Percentiles rank a stretch among this genome's conserved stretches.
Conservation (phyloP, 2,113 vertebrate genomes). For the Potamarius usumacintae region DNA sequence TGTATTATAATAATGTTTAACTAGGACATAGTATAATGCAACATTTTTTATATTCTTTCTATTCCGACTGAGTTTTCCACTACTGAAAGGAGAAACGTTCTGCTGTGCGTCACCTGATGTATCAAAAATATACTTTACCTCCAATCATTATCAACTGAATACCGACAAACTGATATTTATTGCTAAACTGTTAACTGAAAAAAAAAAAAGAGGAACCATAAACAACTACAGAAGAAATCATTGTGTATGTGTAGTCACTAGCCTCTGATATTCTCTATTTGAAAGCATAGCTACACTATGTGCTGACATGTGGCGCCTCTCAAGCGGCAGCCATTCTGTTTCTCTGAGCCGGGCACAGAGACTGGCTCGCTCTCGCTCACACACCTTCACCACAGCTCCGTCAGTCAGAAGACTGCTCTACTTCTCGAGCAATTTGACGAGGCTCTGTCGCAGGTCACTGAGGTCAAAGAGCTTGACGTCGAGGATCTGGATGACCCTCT, state of each 20-base stretch:
- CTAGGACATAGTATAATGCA: slow-evolving; percentile 2
- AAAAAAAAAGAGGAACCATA: background rate
- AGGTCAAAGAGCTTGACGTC: slow-evolving; percentile 95
- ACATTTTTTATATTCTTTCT: background rate
- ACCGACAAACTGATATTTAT: slow-evolving; percentile 24
- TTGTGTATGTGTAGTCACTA: background rate
- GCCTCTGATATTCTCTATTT: slow-evolving; percentile 29
- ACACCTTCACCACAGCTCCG: background rate
- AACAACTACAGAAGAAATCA: background rate
- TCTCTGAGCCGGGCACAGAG: background rate
- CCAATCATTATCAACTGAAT: background rate
- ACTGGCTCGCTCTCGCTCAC: background rate
- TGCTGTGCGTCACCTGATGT: slow-evolving; percentile 18
- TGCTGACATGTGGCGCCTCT: slow-evolving; percentile 19
- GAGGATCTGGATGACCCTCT: slow-evolving; percentile 85
- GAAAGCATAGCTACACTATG: slow-evolving; percentile 35
- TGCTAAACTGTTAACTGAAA: slow-evolving; percentile 31
- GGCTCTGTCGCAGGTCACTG: slow-evolving; percentile 87
- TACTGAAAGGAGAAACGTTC: background rate
- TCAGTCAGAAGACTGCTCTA: slow-evolving; percentile 50
- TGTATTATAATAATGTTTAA: background rate
- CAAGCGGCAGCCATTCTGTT: background rate
- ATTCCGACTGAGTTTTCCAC: background rate
- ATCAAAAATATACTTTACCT: slow-evolving; percentile 51
- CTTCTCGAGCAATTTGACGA: slow-evolving; percentile 87